phyloP scores from a whole-genome alignment of 2,113 vertebrate genomes.

The Chaetops frenatus region DNA sequence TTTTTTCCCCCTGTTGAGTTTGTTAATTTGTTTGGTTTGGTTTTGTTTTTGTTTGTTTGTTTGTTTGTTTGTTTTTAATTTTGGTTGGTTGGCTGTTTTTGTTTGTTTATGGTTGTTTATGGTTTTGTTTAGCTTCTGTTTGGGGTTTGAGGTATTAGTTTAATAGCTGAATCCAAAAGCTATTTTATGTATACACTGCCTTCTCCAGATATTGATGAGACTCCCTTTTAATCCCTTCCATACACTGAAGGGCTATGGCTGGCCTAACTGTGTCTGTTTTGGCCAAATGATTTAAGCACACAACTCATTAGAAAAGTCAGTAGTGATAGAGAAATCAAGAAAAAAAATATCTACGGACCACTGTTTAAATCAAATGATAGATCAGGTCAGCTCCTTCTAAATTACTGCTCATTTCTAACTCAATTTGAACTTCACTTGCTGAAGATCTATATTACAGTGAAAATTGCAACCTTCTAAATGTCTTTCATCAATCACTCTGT shows the following conservation, averaged over 20 bases:
- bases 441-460: neutral
- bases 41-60: neutral
- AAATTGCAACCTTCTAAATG: neutral
- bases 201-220: neutral
- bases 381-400: neutral
- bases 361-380: neutral
- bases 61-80: neutral
- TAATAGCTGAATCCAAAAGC: neutral
- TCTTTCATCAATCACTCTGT: neutral
- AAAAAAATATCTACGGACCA: neutral
- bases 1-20: neutral
- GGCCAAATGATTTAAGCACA: neutral
- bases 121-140: neutral
- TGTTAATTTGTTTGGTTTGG: neutral
- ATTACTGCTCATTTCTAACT: neutral
- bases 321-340: neutral
- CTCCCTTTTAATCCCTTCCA: neutral
- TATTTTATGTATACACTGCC: neutral
- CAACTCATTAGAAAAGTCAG: neutral
- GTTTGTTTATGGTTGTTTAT: neutral
- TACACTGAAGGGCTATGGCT: neutral
- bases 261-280: neutral
- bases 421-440: neutral
- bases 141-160: neutral
- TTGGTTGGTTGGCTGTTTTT: neutral